These are phyloP conservation scores for Temnopleurus reevesii DNA, from an alignment of 53 echinoderm and acorn worm genomes.

Conservation along the genomic window DNA sequence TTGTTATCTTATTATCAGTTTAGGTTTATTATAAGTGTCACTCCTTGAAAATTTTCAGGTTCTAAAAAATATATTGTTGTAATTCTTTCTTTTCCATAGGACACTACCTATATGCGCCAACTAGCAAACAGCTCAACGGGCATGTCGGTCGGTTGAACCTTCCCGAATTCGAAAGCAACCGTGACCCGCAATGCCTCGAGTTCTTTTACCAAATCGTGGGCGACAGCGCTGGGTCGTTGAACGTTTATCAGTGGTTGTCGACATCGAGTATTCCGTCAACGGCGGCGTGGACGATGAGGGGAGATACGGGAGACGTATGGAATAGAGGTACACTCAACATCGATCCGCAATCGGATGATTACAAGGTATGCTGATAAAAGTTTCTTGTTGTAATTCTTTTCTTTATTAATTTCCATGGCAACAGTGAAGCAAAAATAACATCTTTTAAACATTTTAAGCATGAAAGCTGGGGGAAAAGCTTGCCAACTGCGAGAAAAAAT, in stretches of 20 bases:
- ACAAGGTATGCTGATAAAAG: too few relatives aligned
- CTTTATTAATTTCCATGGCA: too few relatives aligned
- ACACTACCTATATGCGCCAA: constrained; percentile 33
- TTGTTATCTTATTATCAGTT: too few relatives aligned
- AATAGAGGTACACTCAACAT: not conserved
- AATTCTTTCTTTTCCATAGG: not conserved
- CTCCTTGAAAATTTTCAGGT: too few relatives aligned
- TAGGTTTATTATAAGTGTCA: too few relatives aligned
- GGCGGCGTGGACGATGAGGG: constrained; percentile 10
- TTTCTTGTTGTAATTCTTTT: too few relatives aligned
- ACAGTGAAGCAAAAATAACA: too few relatives aligned
- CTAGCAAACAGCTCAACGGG: not conserved
- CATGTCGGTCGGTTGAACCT: not conserved
- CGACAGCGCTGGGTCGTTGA: not conserved
- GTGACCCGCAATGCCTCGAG: constrained; percentile 28
- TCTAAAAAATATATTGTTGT: not conserved
- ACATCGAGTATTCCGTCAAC: not conserved
- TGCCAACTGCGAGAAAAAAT: too few relatives aligned
- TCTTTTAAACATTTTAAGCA: too few relatives aligned
- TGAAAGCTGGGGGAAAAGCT: too few relatives aligned
- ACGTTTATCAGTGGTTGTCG: constrained; percentile 3
- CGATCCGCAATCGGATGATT: not conserved
- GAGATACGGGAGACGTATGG: not conserved
- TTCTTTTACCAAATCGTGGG: constrained; percentile 23
- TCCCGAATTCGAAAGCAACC: not conserved